Conservation (phyloP, 2,888 invertebrate species). For the Rhodophaea formosa region DNA sequence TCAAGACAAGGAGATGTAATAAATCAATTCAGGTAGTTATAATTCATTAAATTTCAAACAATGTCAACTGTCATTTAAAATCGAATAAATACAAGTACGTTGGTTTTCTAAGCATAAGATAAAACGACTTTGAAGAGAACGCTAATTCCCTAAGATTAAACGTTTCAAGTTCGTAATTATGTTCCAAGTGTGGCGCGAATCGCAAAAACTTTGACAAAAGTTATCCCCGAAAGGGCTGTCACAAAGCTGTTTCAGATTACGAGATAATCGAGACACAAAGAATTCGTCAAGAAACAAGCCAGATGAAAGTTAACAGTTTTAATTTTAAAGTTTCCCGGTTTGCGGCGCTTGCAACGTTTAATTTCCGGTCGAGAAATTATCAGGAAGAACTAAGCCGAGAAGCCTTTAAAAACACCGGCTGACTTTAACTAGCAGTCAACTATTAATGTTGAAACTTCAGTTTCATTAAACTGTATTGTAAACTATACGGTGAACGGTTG, state of each 20-base stretch:
- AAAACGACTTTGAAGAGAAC: background rate
- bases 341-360: constrained; percentile 63
- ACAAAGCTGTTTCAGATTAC: constrained; percentile 44
- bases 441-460: constrained; percentile 32
- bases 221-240: constrained; percentile 37
- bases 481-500: constrained; percentile 22
- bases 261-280: constrained; percentile 50
- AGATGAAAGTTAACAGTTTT: constrained; percentile 62
- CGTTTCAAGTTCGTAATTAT: constrained; percentile 25
- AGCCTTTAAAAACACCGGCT: constrained; percentile 47
- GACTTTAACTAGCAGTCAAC: constrained; percentile 39
- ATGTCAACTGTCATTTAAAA: too few species aligned
- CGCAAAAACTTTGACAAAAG: constrained; percentile 33
- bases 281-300: constrained; percentile 55
- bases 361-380: constrained; percentile 70
- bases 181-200: constrained; percentile 30
- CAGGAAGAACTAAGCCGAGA: constrained; percentile 57
- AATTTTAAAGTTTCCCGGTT: constrained; percentile 69
- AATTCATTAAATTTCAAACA: too few species aligned
- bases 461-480: constrained; percentile 25
- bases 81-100: too few species aligned
- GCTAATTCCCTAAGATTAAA: constrained; percentile 25
- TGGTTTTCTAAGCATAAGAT: background rate
- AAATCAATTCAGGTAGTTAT: too few species aligned
- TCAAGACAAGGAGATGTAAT: too few species aligned